phyloP scores from a whole-genome alignment of 2,113 vertebrate species.

The Anoplopoma fimbria region DNA sequence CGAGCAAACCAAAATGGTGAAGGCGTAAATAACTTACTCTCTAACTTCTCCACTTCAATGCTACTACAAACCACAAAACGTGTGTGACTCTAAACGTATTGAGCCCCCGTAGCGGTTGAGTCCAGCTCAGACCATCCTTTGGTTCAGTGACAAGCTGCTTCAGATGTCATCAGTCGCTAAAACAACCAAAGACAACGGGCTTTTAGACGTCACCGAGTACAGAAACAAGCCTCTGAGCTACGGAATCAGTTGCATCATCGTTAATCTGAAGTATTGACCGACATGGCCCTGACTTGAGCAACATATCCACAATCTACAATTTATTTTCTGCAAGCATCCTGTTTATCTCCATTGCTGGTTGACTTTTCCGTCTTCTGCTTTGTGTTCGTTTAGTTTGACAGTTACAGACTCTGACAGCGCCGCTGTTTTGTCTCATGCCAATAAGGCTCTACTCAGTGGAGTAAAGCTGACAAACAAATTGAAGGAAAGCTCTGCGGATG shows the following conservation, averaged over 20 bases:
- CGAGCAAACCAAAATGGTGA: too few relatives aligned
- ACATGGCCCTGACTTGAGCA: background rate
- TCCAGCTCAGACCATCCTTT: background rate
- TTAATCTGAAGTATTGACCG: background rate
- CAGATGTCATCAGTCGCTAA: background rate
- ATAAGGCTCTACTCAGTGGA: background rate
- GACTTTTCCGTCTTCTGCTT: conserved; percentile 40
- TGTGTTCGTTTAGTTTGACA: conserved; percentile 24
- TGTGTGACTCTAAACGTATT: background rate
- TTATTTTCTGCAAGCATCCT: background rate
- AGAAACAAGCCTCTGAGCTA: background rate
- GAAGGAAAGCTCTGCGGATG: conserved; percentile 17
- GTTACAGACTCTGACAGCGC: conserved; percentile 34
- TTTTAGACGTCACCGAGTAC: background rate
- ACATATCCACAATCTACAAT: background rate
- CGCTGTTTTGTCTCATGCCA: conserved; percentile 54
- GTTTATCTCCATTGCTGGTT: background rate
- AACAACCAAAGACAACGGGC: background rate
- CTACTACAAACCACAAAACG: background rate
- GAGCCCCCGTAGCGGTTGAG: background rate
- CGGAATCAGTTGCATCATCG: background rate
- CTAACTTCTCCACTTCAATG: background rate
- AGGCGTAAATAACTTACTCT: background rate
- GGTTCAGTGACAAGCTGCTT: background rate
- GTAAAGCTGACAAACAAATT: conserved; percentile 37